phyloP scores from a whole-genome alignment of 1,140 invertebrate species.

The Trigoniulus corallinus region DNA sequence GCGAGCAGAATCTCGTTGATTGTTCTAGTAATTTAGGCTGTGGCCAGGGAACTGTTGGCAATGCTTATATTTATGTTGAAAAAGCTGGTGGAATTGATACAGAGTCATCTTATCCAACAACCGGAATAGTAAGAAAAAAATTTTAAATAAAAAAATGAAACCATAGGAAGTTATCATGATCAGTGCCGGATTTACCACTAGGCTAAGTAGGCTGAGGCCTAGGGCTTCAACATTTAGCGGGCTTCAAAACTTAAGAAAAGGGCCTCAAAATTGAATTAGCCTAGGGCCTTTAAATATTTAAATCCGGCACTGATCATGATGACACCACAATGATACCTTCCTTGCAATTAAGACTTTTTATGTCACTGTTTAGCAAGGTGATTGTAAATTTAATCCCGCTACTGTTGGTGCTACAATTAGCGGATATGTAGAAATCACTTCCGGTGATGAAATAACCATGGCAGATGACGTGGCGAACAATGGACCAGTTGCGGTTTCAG shows the following conservation, averaged over 20 bases:
- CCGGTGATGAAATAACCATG: constrained; percentile 11
- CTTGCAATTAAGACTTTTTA: no score
- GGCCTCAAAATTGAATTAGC: no score
- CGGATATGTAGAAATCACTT: background rate
- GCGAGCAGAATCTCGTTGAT: constrained; percentile 17
- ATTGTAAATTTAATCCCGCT: background rate
- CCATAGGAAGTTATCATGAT: no score
- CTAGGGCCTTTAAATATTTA: no score
- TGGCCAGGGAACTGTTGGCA: constrained; percentile 23
- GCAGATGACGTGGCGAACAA: constrained; percentile 24
- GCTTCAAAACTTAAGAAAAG: no score
- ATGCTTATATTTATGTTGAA: constrained; percentile 27
- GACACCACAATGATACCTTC: background rate
- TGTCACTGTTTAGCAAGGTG: no score
- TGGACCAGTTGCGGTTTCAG: constrained; percentile 30
- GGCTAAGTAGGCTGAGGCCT: no score
- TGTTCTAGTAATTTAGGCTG: constrained; percentile 24
- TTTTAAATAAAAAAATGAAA: no score
- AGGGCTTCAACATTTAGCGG: no score
- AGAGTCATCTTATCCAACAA: constrained; percentile 28
- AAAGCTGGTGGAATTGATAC: constrained; percentile 27
- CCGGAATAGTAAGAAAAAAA: constrained; percentile 11
- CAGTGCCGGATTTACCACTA: no score
- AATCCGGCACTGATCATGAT: background rate
- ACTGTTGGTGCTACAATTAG: background rate